Percentiles rank a stretch among this genome's conserved stretches.
Evolutionary conservation across 2,113 vertebrate genomes (phyloP).

Genomic region (Pollimyrus isidori): DNA sequence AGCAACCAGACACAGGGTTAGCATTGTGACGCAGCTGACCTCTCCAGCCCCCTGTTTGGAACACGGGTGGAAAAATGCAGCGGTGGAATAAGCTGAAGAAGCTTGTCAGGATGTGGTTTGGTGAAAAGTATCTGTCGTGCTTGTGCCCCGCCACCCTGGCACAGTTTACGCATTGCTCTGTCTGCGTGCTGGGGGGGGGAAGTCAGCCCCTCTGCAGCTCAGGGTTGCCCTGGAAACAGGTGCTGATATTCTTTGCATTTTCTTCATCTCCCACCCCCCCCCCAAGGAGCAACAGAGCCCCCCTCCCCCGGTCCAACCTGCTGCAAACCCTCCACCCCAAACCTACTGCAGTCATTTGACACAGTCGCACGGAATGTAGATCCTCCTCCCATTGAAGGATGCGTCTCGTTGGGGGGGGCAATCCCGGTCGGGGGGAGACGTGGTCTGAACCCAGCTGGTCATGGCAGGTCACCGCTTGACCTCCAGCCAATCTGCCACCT

Average conservation of each 20-base stretch:
- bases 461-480: conserved; percentile 23
- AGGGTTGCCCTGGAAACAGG: conserved; percentile 73
- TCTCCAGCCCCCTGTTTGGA: neutral
- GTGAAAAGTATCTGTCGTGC: neutral
- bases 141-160: neutral
- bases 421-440: conserved; percentile 13
- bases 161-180: conserved; percentile 27
- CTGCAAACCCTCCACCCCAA: conserved; percentile 38
- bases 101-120: neutral
- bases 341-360: conserved; percentile 63
- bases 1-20: neutral
- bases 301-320: conserved; percentile 51
- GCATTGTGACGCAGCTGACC: neutral
- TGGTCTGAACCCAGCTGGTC: neutral
- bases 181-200: conserved; percentile 28
- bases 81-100: neutral
- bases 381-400: neutral
- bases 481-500: conserved; percentile 28
- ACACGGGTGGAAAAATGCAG: neutral
- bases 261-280: conserved; percentile 22
- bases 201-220: conserved; percentile 62
- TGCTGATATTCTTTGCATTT: conserved; percentile 59
- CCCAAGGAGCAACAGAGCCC: conserved; percentile 20
- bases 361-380: conserved; percentile 52
- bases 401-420: conserved; percentile 30